Conservation (phyloP, 1,140 invertebrate species). For the Tachypleus tridentatus region DNA sequence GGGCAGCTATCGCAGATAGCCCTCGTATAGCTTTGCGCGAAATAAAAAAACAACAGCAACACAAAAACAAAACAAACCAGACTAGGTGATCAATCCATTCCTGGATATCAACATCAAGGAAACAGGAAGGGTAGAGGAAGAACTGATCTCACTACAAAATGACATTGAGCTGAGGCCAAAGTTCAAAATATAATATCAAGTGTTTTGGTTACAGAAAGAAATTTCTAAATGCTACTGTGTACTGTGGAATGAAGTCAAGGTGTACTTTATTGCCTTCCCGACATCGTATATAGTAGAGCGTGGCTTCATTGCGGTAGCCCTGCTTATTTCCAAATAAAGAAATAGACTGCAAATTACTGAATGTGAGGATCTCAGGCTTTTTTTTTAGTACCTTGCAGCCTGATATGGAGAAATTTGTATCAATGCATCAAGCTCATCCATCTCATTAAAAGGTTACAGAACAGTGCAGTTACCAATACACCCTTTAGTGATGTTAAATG, state of each 20-base stretch:
- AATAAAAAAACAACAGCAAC: too few relatives aligned
- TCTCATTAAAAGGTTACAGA: neutral
- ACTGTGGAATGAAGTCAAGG: constrained; percentile 8
- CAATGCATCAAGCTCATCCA: constrained; percentile 3
- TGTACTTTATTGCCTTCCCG: constrained; percentile 2
- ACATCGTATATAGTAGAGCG: constrained; percentile 1
- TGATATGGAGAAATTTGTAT: constrained; percentile 10
- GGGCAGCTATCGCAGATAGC: too few relatives aligned
- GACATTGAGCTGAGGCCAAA: constrained; percentile 15
- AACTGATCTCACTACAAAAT: constrained; percentile 8
- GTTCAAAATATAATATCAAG: constrained; percentile 19
- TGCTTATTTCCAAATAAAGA: neutral
- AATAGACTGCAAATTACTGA: neutral
- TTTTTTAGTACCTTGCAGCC: constrained; percentile 4
- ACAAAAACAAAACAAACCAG: neutral
- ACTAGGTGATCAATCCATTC: constrained; percentile 15
- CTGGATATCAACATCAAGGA: constrained; percentile 7
- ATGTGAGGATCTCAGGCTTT: neutral
- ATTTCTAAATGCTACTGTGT: constrained; percentile 6
- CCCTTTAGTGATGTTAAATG: too few relatives aligned
- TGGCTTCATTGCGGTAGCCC: neutral
- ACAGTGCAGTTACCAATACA: too few relatives aligned
- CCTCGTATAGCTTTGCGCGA: too few relatives aligned
- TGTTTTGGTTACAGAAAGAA: constrained; percentile 16
- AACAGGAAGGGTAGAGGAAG: constrained; percentile 1